phyloP scores from a whole-genome alignment of 2,113 vertebrate species.

The Pangasianodon hypophthalmus region DNA sequence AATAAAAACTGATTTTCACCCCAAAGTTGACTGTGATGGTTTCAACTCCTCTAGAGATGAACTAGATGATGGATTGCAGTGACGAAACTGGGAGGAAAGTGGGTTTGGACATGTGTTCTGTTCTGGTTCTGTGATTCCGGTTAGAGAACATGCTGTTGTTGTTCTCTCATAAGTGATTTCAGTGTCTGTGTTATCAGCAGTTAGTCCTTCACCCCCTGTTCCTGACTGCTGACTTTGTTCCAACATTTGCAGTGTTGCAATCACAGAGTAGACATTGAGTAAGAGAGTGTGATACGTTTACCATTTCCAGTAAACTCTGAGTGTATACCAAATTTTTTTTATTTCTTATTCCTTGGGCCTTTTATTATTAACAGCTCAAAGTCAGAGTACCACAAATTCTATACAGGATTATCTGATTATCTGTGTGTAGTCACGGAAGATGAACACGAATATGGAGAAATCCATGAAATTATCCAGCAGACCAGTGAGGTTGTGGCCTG shows the following conservation, averaged over 20 bases:
- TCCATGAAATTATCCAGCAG: not conserved
- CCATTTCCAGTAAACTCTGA: not conserved
- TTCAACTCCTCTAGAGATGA: no score
- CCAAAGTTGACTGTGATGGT: no score
- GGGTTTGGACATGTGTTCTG: not conserved
- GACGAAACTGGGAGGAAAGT: not conserved
- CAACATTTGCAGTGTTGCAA: not conserved
- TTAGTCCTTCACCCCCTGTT: not conserved
- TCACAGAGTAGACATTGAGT: not conserved
- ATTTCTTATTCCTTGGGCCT: not conserved
- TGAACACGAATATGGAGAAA: not conserved
- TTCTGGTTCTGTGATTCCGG: not conserved
- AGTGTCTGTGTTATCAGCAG: not conserved
- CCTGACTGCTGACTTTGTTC: not conserved
- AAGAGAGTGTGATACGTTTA: not conserved
- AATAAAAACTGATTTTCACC: no score
- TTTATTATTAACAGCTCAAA: not conserved
- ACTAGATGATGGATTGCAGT: not conserved
- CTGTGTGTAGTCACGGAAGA: not conserved
- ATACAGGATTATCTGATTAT: not conserved
- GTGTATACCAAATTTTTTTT: not conserved
- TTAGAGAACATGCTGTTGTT: not conserved
- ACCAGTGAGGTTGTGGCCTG: not conserved
- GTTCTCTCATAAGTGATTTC: not conserved
- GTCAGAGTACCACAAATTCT: not conserved